Evolutionary conservation across 2,888 invertebrate genomes (phyloP).

Genomic region (Oligia strigilis): DNA sequence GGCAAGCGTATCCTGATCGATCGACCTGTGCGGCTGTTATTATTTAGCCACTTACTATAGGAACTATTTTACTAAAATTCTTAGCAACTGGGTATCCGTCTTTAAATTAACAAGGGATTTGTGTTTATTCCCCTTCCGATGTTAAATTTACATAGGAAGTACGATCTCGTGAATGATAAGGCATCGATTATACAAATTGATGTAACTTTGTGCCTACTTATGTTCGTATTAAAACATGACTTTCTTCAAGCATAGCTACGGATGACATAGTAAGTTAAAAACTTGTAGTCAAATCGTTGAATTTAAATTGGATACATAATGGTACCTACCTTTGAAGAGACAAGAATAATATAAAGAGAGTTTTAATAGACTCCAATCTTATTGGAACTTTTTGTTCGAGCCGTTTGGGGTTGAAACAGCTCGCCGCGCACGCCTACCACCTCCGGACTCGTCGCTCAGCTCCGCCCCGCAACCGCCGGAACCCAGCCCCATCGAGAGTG

Average conservation of each 20-base stretch:
- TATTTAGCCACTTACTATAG: too few relatives aligned
- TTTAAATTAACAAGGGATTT: background rate
- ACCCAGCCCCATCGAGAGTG: too few relatives aligned
- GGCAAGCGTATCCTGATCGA: too few relatives aligned
- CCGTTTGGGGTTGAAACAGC: too few relatives aligned
- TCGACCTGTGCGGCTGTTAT: too few relatives aligned
- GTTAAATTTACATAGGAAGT: slow-evolving; percentile 35
- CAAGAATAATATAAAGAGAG: too few relatives aligned
- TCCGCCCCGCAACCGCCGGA: too few relatives aligned
- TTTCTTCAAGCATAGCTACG: background rate
- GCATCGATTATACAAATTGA: slow-evolving; percentile 46
- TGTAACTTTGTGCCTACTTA: background rate
- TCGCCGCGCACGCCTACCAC: too few relatives aligned
- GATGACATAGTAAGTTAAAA: background rate
- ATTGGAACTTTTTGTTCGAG: too few relatives aligned
- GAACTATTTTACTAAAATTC: background rate
- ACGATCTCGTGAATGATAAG: background rate
- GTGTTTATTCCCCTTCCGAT: slow-evolving; percentile 22
- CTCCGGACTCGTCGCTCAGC: too few relatives aligned
- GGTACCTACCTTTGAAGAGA: too few relatives aligned
- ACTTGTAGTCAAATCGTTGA: background rate
- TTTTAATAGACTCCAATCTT: too few relatives aligned
- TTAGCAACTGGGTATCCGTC: background rate
- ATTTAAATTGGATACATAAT: background rate
- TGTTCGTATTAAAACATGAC: slow-evolving; percentile 1